Conservation (phyloP, 2,888 invertebrate genomes). For the Endotricha flammealis region DNA sequence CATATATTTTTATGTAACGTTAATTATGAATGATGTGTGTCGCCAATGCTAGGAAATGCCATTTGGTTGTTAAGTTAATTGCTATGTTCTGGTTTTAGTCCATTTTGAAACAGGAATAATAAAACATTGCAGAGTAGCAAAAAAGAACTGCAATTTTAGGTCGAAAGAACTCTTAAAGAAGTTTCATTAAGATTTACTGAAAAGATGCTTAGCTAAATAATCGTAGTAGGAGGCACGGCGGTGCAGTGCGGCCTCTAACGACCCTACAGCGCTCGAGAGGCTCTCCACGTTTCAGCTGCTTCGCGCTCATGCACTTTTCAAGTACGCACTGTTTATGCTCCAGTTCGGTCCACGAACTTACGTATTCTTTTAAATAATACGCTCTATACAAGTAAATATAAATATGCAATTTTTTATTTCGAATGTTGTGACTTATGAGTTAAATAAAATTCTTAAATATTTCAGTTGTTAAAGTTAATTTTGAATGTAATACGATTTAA, state of each 20-base stretch:
- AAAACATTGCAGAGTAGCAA: background rate
- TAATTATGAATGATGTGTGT: background rate
- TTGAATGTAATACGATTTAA: no score
- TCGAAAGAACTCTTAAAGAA: constrained; percentile 22
- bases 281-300: constrained; percentile 49
- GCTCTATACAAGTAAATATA: constrained; percentile 34
- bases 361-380: constrained; percentile 35
- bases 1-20: background rate
- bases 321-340: constrained; percentile 69
- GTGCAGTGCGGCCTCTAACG: constrained; percentile 49
- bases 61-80: background rate
- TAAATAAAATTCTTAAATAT: no score
- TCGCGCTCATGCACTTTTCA: constrained; percentile 64
- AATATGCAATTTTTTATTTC: no score
- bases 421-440: no score
- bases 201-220: constrained; percentile 50
- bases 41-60: background rate
- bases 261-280: constrained; percentile 48
- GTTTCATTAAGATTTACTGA: constrained; percentile 39
- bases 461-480: no score
- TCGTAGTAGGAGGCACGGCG: constrained; percentile 28
- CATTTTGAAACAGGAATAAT: no score
- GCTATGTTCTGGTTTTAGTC: background rate
- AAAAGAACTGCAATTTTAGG: constrained; percentile 3
- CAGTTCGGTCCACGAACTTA: constrained; percentile 46